These are phyloP conservation scores for Drosophila quinaria DNA, from an alignment of 2,888 invertebrate species.

Conservation along the genomic window DNA sequence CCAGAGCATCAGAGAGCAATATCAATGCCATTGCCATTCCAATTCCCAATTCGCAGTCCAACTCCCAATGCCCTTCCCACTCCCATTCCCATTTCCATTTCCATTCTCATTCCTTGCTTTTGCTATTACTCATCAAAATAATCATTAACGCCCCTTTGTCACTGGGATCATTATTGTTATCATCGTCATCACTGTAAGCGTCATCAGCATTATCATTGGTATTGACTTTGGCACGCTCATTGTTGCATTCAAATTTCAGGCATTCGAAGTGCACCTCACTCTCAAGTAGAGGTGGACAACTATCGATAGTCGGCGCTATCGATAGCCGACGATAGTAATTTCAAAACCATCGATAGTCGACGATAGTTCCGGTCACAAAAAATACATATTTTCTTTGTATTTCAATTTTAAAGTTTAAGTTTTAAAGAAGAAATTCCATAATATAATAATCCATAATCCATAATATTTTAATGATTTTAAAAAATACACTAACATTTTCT, in stretches of 20 bases:
- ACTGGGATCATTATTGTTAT: conserved; percentile 24
- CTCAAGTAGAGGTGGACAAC: too few species aligned
- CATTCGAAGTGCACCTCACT: not conserved
- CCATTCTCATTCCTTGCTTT: conserved; percentile 1
- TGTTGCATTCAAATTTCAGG: conserved; percentile 16
- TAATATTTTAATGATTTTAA: too few species aligned
- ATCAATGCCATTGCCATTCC: conserved; percentile 26
- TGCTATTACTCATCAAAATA: conserved; percentile 65
- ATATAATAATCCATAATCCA: too few species aligned
- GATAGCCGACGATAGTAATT: too few species aligned
- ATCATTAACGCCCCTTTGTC: conserved; percentile 48
- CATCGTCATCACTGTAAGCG: conserved; percentile 11
- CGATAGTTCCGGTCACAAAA: too few species aligned
- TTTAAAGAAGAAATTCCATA: too few species aligned
- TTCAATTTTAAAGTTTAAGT: too few species aligned
- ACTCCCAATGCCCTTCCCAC: not conserved
- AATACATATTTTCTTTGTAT: too few species aligned
- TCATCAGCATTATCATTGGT: not conserved
- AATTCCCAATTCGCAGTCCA: not conserved
- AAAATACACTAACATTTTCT: too few species aligned
- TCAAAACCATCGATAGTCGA: too few species aligned
- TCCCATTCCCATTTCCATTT: not conserved
- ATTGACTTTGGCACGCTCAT: conserved; percentile 21
- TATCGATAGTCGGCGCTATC: too few species aligned
- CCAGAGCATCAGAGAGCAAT: conserved; percentile 17